These are phyloP conservation scores for Contarinia nasturtii DNA, from an alignment of 1,140 invertebrate species.

Conservation along the genomic window DNA sequence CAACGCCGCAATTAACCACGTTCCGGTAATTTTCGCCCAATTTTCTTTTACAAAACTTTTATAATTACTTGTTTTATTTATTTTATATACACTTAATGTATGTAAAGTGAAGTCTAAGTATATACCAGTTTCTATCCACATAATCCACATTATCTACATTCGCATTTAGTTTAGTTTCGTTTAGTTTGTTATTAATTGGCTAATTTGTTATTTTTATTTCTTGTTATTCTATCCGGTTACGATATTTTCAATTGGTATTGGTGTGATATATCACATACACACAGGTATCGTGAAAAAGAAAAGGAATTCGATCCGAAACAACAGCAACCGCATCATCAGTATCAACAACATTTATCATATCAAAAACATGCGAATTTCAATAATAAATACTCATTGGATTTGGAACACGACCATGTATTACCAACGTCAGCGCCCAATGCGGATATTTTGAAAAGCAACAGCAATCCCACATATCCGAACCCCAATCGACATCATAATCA, in stretches of 20 bases:
- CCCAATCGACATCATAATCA: conserved; percentile 27
- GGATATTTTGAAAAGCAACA: conserved; percentile 48
- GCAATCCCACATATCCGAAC: conserved; percentile 46
- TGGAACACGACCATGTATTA: conserved; percentile 43
- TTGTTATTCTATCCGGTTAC: too few species aligned
- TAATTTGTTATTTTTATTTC: too few species aligned
- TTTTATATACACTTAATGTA: too few species aligned
- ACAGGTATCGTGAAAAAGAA: conserved; percentile 5
- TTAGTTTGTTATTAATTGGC: too few species aligned
- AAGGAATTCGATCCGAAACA: not conserved
- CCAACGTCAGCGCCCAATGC: conserved; percentile 49
- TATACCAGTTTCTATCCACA: too few species aligned
- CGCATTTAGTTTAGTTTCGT: too few species aligned
- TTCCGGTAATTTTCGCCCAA: conserved; percentile 17
- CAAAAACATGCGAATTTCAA: conserved; percentile 30
- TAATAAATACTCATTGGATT: conserved; percentile 21
- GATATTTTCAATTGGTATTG: too few species aligned
- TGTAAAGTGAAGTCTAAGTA: too few species aligned
- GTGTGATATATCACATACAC: too few species aligned
- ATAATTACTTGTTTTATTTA: too few species aligned
- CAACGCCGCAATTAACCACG: conserved; percentile 36
- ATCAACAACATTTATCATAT: conserved; percentile 11
- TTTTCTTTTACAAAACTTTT: too few species aligned
- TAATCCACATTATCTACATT: too few species aligned
- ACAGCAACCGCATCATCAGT: conserved; percentile 4